Base-by-base conservation (phyloP, 2,797 vertebrate species). In the Psittacula derbiana region DNA sequence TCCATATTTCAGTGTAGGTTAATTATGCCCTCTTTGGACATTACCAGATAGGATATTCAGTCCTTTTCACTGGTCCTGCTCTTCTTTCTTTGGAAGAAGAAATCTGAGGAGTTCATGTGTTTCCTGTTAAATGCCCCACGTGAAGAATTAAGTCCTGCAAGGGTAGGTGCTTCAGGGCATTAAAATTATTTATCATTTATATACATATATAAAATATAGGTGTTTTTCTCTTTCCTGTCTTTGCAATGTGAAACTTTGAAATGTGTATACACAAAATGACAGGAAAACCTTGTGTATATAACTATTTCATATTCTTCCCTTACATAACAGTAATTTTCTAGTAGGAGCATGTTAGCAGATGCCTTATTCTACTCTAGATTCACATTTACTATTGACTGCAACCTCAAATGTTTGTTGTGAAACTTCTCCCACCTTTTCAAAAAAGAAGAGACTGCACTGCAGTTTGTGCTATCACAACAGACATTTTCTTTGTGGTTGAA, bases 401-500 rank as follows among this genome's bases (percentile, higher is more conserved):
- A 13, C 57, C 50, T 52, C 31, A 61, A 40, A 10, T 72, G 12
- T 40, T 76, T 88, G 23, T 44, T 89, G 15, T 52, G 31, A 84
- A 87, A 79, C 50, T 70, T 92, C 36, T 89, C 23, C 11, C 31
- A 52, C 85, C 31, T 69, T 52, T 47, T 18, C 31, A 44, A 72
- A 66, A 78, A 55, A 67, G 12, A 78, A 55, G 64, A 11, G 43
- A 18, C 55, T 71, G 46, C 60, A 55, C 30, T 94, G 12, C 47
- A 62, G 36, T 55, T 73, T 72, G 38, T 87, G 67, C 81, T 58
- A 55, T 79, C 67, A 65, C 55, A 80, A 55, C 52, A 66, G 90
- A 47, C 70, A 62, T 92, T 97, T 97, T 94, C 81, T 80, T 97
- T 94, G 92, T 82, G 90, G 76, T 96, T 7, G 27, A 96, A 94